A percentile compares a stretch with the other conserved stretches of the same genome.
These are phyloP conservation scores for Cryptotis parvus DNA, from an alignment of 2,113 vertebrate genomes.

Conservation along the genomic window DNA sequence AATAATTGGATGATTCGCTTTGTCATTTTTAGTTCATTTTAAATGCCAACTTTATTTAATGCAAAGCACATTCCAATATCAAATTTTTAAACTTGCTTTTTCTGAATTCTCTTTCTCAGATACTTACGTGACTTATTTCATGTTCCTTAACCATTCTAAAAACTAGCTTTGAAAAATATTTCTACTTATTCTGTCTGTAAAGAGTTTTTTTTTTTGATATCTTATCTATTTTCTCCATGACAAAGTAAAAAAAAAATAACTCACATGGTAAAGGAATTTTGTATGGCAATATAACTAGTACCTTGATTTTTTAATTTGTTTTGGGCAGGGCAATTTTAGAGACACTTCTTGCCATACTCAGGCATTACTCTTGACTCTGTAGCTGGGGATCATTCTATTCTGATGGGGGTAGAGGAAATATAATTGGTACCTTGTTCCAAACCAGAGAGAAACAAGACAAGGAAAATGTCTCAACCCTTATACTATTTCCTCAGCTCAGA, in stretches of 20 bases:
- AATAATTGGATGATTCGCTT: neutral
- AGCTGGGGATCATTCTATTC: too few relatives aligned
- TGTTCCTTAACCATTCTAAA: neutral
- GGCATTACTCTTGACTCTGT: too few relatives aligned
- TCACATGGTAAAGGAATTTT: neutral
- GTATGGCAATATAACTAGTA: neutral
- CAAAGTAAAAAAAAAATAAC: neutral
- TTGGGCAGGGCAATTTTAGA: too few relatives aligned
- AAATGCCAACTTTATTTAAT: slow-evolving; percentile 13
- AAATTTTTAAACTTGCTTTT: slow-evolving; percentile 21
- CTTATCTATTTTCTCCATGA: neutral
- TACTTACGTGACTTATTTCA: neutral
- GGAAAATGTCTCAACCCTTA: too few relatives aligned
- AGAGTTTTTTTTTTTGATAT: neutral
- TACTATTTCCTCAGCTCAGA: too few relatives aligned
- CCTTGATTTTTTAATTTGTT: too few relatives aligned
- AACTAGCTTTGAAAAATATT: neutral
- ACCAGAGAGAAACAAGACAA: too few relatives aligned
- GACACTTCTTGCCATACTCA: too few relatives aligned
- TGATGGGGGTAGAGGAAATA: too few relatives aligned
- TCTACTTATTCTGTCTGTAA: neutral
- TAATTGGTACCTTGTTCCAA: too few relatives aligned
- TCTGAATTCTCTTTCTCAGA: slow-evolving; percentile 8
- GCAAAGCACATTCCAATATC: neutral
- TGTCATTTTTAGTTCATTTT: slow-evolving; percentile 50